Evolutionary conservation across 2,888 invertebrate species (phyloP), one percentile per base, ranked within the genome.

Genomic region (Ophraella communa): DNA sequence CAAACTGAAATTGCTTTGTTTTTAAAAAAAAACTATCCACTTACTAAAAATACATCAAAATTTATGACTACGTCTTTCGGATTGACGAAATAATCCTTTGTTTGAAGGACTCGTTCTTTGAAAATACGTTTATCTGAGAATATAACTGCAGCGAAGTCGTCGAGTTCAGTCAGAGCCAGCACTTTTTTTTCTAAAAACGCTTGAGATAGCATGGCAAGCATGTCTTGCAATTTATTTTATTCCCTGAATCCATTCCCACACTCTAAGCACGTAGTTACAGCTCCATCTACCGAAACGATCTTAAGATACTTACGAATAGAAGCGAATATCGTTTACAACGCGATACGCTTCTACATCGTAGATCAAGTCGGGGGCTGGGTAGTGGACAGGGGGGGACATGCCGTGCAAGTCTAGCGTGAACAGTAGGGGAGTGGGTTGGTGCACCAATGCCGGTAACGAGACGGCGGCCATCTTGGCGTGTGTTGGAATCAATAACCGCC

Each of bases 191-290:
- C 66, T 65, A 68, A 75, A 76, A 76, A 75, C 73, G 75, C 71
- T 74, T 71, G 75, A 78, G 77, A 78, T 76, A 76, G 76, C 75
- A 72, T 72, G 74, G 76, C 75, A 71, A 74, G 76, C 77, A 67
- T 76, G 76, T 77, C 77, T 80, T 77, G 80, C 81, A 81, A 81
- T 81, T 81, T 80, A 81, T 81, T 80, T 80, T 79, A 79, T 81
- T 81, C 79, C 79, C 76, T 76, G 81, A 81, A 81, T 80, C 79
- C 80, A 81, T 81, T 79, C 77, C 77, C 78, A 75, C 76, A 76
- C 79, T 76, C 77, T 75, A 76, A 74, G 78, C 81, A 80, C 79
- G 80, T 80, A 80, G 73, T 74, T 74, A 74, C 61, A 39, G 62
- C 45, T 42, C 20, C 62, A 64, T 17, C 35, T 35, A 61, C 64